phyloP scores from a whole-genome alignment of 2,888 invertebrate genomes.

The Erpobdella octoculata region DNA sequence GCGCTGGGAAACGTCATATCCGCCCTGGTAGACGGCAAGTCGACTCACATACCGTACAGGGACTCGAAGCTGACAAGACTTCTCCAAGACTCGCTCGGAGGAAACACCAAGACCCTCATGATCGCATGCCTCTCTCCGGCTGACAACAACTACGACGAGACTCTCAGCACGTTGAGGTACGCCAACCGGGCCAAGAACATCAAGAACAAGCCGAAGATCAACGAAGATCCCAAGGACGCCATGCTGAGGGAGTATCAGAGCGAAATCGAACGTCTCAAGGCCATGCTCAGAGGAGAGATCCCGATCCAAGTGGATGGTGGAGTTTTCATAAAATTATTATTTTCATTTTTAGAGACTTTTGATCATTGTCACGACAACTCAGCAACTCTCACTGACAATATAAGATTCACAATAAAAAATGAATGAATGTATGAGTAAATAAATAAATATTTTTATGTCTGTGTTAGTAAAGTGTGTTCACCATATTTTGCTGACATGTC shows the following conservation, averaged over 20 bases:
- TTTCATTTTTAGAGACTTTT: too few species aligned
- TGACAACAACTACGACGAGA: slow-evolving; percentile 74
- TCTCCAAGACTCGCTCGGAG: slow-evolving; percentile 56
- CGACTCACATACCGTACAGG: slow-evolving; percentile 70
- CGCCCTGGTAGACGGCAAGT: slow-evolving; percentile 72
- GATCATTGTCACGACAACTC: too few species aligned
- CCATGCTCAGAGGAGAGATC: slow-evolving; percentile 49
- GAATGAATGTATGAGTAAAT: too few species aligned
- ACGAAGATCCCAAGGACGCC: slow-evolving; percentile 84
- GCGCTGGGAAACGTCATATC: slow-evolving; percentile 83
- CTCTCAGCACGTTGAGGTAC: slow-evolving; percentile 67
- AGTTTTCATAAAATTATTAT: too few species aligned
- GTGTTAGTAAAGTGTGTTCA: too few species aligned
- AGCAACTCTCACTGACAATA: too few species aligned
- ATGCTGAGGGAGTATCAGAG: slow-evolving; percentile 74
- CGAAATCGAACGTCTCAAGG: slow-evolving; percentile 68
- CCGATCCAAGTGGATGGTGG: too few species aligned
- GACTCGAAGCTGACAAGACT: slow-evolving; percentile 77
- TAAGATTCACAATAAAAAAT: too few species aligned
- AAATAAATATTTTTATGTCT: too few species aligned
- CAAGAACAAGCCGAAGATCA: slow-evolving; percentile 70
- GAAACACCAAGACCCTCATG: slow-evolving; percentile 82
- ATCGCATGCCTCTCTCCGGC: slow-evolving; percentile 76
- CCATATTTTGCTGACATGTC: too few species aligned
- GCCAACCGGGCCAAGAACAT: slow-evolving; percentile 80